Evolutionary conservation across 2,888 invertebrate species (phyloP), one percentile per base, ranked within the genome.

Genomic region (Lochmaea capreae): DNA sequence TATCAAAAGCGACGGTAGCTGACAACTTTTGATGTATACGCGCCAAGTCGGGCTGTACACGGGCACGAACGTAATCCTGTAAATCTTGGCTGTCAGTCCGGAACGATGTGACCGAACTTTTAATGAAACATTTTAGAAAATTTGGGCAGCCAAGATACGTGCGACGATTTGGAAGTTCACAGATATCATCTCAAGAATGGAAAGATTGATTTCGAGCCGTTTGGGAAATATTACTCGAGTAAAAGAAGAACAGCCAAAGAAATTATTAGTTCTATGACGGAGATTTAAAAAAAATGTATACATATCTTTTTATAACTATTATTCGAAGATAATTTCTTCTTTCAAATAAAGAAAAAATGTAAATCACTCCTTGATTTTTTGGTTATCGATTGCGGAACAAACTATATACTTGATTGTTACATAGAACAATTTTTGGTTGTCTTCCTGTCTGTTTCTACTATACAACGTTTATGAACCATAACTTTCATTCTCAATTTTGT

Each of bases 11-110:
- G 79, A 78, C 79, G 77, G 81, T 78, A 80, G 82, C 79, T 83
- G 83, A 82, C 82, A 83, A 78, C 81, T 80, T 79, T 81, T 83
- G 83, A 83, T 83, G 81, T 80, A 83, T 83, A 80, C 77, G 75
- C 74, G 77, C 77, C 77, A 77, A 76, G 79, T 78, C 80, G 79
- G 78, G 71, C 81, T 81, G 78, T 81, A 83, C 81, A 81, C 81
- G 82, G 81, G 79, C 82, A 81, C 79, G 75, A 71, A 79, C 78
- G 78, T 78, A 80, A 78, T 80, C 79, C 79, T 80, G 79, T 83
- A 83, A 83, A 83, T 82, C 83, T 83, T 74, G 69, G 73, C 78
- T 81, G 82, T 80, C 83, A 82, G 78, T 76, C 74, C 76, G 77
- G 71, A 72, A 77, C 78, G 80, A 80, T 80, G 82, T 77, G 79